A percentile compares a stretch with the other conserved stretches of the same genome.
These are phyloP conservation scores for Cheilosia variabilis DNA, from an alignment of 2,888 invertebrate genomes.

Conservation along the genomic window DNA sequence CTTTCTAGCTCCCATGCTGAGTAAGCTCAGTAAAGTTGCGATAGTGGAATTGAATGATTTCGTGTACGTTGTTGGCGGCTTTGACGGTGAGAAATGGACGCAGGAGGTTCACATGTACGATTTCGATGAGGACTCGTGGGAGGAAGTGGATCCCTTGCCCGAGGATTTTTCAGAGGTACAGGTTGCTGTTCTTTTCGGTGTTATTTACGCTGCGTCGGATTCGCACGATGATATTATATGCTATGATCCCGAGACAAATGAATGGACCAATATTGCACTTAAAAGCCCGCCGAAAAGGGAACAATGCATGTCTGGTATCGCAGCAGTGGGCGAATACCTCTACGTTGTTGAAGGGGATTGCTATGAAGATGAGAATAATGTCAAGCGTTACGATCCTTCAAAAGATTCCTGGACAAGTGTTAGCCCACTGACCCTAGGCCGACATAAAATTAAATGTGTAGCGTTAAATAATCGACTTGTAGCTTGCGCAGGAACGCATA, in stretches of 20 bases:
- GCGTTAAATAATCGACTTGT: background rate
- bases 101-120: background rate
- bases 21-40: background rate
- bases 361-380: background rate
- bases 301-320: background rate
- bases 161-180: no score
- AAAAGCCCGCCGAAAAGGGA: background rate
- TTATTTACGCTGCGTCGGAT: no score
- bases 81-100: background rate
- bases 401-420: background rate
- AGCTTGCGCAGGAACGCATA: background rate
- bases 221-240: no score
- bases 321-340: background rate
- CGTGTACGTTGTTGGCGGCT: background rate
- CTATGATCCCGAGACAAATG: no score
- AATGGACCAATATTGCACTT: no score
- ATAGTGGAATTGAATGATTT: background rate
- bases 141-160: background rate
- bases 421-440: background rate
- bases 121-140: background rate
- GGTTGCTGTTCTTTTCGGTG: no score
- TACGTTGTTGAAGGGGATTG: background rate
- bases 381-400: background rate
- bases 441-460: background rate
- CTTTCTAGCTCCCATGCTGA: background rate